Percentiles rank a stretch among this genome's conserved stretches.
Evolutionary conservation across 1,140 invertebrate genomes (phyloP).

Genomic region (Caenorhabditis tropicalis): DNA sequence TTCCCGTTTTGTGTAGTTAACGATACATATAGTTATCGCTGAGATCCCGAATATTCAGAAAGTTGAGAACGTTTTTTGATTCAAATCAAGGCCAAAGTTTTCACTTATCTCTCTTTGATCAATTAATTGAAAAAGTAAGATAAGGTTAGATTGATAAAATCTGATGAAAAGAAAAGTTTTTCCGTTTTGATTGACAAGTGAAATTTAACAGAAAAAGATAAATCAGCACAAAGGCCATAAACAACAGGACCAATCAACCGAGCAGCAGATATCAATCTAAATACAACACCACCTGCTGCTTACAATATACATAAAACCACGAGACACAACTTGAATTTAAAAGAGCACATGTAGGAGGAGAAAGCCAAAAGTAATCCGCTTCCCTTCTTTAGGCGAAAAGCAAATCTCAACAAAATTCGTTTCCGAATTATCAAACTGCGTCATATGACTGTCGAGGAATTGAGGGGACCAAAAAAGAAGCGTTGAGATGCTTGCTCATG

Average conservation of each 20-base stretch:
- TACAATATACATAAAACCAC: background rate
- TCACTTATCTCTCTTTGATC: no score
- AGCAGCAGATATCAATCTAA: background rate
- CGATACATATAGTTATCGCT: no score
- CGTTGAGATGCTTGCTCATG: background rate
- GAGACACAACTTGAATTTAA: background rate
- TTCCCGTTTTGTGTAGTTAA: no score
- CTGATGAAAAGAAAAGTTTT: no score
- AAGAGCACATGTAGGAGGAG: background rate
- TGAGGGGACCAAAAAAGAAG: background rate
- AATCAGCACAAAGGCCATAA: no score
- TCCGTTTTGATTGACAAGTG: no score
- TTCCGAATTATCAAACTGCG: conserved; percentile 17
- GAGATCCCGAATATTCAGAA: no score
- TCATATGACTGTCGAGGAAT: background rate
- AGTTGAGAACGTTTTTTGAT: no score
- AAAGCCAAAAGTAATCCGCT: conserved; percentile 9
- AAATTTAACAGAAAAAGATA: background rate
- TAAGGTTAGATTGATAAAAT: no score
- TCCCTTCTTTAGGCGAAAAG: background rate
- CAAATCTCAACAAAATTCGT: conserved; percentile 17
- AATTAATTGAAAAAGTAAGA: no score
- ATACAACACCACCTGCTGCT: background rate
- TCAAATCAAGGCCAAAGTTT: no score
- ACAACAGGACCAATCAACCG: background rate